phyloP scores from a whole-genome alignment of 1,140 invertebrate genomes.

The Zaprionus inermis region DNA sequence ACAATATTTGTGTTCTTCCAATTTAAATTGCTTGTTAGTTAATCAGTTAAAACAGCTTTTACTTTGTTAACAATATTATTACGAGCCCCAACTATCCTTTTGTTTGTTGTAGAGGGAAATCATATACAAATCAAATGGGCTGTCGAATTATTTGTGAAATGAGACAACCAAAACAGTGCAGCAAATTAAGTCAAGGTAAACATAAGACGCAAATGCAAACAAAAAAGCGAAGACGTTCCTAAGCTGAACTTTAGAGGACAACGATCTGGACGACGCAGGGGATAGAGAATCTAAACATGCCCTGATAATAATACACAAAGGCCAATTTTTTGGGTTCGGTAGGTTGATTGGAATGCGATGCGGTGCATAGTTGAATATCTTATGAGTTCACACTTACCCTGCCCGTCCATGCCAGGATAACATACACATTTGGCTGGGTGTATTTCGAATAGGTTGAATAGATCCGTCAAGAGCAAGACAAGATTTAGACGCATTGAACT shows the following conservation, averaged over 20 bases:
- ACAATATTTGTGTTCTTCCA: not conserved
- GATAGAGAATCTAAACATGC: conserved; percentile 49
- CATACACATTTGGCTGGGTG: conserved; percentile 95
- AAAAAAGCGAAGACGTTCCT: conserved; percentile 36
- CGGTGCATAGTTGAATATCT: conserved; percentile 59
- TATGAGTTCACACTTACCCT: conserved; percentile 82
- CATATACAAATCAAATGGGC: not conserved
- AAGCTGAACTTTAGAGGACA: conserved; percentile 16
- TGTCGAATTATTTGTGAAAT: conserved; percentile 5
- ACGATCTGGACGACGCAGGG: conserved; percentile 46
- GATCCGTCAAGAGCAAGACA: conserved; percentile 96
- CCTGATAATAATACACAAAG: conserved; percentile 42
- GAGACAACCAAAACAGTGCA: conserved; percentile 25
- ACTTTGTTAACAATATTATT: not conserved
- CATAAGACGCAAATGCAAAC: conserved; percentile 54
- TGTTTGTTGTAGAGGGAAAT: not conserved
- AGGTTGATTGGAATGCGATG: conserved; percentile 59
- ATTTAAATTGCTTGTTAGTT: not conserved
- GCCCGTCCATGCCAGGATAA: conserved; percentile 88
- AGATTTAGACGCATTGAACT: conserved; percentile 97
- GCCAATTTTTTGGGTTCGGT: conserved; percentile 33
- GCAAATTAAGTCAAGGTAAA: conserved; percentile 41
- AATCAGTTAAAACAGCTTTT: not conserved
- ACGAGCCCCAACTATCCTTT: not conserved
- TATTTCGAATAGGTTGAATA: conserved; percentile 98